These are phyloP conservation scores for Toxonevra muliebris DNA, from an alignment of 2,888 invertebrate species.

Conservation along the genomic window DNA sequence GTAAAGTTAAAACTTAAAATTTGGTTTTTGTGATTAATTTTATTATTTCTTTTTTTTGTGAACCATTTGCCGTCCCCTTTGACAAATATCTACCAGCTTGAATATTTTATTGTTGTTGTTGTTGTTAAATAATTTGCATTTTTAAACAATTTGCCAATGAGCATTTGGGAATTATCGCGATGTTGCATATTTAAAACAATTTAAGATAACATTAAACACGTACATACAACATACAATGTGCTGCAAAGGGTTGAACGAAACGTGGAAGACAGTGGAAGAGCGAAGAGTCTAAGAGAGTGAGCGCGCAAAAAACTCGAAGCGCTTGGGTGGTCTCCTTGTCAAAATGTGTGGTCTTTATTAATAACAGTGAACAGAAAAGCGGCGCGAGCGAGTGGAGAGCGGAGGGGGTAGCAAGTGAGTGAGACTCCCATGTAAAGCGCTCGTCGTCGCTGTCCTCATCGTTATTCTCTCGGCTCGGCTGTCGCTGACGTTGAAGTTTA, in stretches of 20 bases:
- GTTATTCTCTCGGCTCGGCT: neutral
- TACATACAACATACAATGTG: too few relatives aligned
- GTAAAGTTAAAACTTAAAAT: too few relatives aligned
- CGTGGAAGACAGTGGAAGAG: constrained; percentile 6
- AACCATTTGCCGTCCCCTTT: neutral
- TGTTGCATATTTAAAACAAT: neutral
- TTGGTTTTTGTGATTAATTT: too few relatives aligned
- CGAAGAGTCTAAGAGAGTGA: constrained; percentile 20
- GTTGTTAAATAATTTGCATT: constrained; percentile 7
- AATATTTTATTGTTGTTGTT: neutral
- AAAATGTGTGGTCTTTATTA: constrained; percentile 67
- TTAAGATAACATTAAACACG: neutral
- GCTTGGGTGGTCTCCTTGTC: constrained; percentile 65
- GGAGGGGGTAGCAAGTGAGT: constrained; percentile 10
- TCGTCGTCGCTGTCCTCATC: neutral
- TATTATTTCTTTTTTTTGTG: too few relatives aligned
- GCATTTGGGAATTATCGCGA: constrained; percentile 19
- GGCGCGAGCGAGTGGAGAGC: too few relatives aligned
- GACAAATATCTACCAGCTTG: constrained; percentile 1
- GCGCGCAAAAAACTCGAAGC: neutral
- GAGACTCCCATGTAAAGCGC: neutral
- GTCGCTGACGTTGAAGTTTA: neutral
- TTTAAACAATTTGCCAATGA: constrained; percentile 1
- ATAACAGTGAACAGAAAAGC: constrained; percentile 47
- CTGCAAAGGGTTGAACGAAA: constrained; percentile 11